phyloP scores from a whole-genome alignment of 1,140 invertebrate species.

The Cherax quadricarinatus region DNA sequence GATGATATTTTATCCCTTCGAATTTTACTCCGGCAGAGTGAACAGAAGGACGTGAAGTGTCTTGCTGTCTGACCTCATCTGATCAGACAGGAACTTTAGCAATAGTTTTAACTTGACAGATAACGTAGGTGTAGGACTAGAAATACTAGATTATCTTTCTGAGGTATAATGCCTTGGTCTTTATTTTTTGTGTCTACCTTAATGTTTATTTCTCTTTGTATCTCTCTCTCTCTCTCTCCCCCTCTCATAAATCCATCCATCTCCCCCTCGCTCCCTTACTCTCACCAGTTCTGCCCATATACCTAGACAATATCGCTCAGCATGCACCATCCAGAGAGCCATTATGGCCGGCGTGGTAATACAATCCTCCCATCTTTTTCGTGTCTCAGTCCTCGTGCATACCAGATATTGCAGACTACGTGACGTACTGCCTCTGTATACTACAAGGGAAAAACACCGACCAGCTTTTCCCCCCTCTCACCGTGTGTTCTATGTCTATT shows the following conservation, averaged over 20 bases:
- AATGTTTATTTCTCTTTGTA: background rate
- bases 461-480: background rate
- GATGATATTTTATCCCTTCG: too few species aligned
- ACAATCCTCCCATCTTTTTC: slow-evolving; percentile 8
- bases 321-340: background rate
- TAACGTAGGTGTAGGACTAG: too few species aligned
- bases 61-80: too few species aligned
- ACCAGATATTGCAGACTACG: background rate
- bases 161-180: too few species aligned
- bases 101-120: too few species aligned
- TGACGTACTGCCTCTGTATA: too few species aligned
- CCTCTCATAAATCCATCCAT: background rate
- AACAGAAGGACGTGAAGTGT: too few species aligned
- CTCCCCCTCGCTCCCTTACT: background rate
- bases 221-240: background rate
- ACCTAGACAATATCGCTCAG: background rate
- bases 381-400: background rate
- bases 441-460: background rate
- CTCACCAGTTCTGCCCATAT: background rate
- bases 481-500: slow-evolving; percentile 1
- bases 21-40: too few species aligned
- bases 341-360: background rate
- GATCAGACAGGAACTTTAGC: too few species aligned
- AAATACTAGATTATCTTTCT: too few species aligned
- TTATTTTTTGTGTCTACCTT: too few species aligned